These are phyloP conservation scores for Drosophila cardini DNA, from an alignment of 1,140 invertebrate genomes.

Conservation along the genomic window DNA sequence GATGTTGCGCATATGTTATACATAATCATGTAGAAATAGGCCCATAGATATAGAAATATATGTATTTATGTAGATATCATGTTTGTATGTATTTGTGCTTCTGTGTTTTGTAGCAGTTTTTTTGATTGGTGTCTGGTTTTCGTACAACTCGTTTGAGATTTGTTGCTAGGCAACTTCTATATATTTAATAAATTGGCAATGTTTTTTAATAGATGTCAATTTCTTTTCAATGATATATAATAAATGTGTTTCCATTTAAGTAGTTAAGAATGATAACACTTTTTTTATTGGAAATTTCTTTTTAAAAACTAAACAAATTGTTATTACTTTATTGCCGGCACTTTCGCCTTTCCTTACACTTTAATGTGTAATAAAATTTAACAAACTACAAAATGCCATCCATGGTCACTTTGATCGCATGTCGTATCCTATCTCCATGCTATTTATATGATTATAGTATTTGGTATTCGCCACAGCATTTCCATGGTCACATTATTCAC, in stretches of 20 bases:
- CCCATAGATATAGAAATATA: slow-evolving; percentile 13
- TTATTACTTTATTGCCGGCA: background rate
- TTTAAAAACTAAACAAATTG: background rate
- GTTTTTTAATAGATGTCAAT: slow-evolving; percentile 7
- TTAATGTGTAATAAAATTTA: background rate
- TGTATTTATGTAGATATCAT: background rate
- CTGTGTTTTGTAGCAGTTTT: background rate
- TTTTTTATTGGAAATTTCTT: background rate
- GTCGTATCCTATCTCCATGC: slow-evolving; percentile 2
- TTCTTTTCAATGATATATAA: background rate
- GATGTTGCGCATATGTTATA: slow-evolving; percentile 23
- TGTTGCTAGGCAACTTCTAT: slow-evolving; percentile 27
- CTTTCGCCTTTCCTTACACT: background rate
- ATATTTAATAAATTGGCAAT: slow-evolving; percentile 7
- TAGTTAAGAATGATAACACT: background rate
- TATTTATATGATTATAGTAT: slow-evolving; percentile 9
- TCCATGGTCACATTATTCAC: slow-evolving; percentile 3
- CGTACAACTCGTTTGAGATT: slow-evolving; percentile 36
- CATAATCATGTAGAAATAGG: slow-evolving; percentile 4
- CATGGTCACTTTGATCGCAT: slow-evolving; percentile 18
- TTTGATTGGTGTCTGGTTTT: slow-evolving; percentile 29
- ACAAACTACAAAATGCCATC: slow-evolving; percentile 10
- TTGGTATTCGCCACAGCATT: slow-evolving; percentile 2
- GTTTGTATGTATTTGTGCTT: background rate
- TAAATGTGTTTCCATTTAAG: background rate